A percentile compares a stretch with the other conserved stretches of the same genome.
Conservation (phyloP, 2,797 vertebrate species). For the Phyllotis vaccarum region DNA sequence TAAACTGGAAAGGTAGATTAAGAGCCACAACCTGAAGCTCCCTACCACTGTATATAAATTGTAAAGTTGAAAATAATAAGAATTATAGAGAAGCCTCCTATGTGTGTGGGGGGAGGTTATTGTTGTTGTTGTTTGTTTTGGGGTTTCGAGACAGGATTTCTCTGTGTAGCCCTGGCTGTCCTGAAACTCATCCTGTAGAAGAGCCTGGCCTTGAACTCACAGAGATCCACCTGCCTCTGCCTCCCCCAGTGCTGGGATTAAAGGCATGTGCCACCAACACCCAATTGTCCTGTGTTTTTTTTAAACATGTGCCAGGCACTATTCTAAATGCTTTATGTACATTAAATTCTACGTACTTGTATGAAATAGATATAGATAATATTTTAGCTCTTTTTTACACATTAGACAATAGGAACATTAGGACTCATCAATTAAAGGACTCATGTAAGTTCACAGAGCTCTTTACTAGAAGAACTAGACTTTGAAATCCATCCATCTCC, state of each 20-base stretch:
- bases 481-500: not conserved
- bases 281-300: not conserved
- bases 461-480: not conserved
- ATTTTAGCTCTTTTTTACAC: not conserved
- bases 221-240: too few relatives aligned
- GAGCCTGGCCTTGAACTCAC: too few relatives aligned
- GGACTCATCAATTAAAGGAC: conserved; percentile 11
- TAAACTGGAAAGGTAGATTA: not conserved
- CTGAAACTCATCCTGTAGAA: too few relatives aligned
- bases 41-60: not conserved
- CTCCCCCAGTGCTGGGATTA: too few relatives aligned
- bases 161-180: too few relatives aligned
- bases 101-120: not conserved
- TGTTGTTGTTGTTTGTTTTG: too few relatives aligned
- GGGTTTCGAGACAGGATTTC: too few relatives aligned
- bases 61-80: conserved; percentile 19
- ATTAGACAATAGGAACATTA: not conserved
- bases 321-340: not conserved
- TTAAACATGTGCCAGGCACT: not conserved
- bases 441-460: not conserved
- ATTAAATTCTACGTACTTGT: not conserved
- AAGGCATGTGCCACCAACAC: too few relatives aligned
- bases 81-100: not conserved
- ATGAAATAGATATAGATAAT: not conserved
- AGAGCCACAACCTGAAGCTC: not conserved